phyloP scores from a whole-genome alignment of 2,113 vertebrate genomes.

The Circaetus gallicus region DNA sequence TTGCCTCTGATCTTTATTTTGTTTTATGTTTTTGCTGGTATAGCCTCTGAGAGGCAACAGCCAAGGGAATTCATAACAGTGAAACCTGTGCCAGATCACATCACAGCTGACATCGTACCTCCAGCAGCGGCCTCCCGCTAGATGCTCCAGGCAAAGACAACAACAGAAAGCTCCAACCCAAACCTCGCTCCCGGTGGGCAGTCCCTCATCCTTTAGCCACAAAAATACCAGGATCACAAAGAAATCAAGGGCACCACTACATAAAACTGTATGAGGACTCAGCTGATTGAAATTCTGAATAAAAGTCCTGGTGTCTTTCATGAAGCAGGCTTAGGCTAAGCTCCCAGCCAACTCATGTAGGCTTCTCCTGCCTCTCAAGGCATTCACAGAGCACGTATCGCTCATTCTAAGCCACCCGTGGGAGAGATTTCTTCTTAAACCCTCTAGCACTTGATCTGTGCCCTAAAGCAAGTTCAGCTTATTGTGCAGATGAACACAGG shows the following conservation, averaged over 20 bases:
- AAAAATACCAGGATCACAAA: constrained; percentile 21
- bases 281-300: constrained; percentile 1
- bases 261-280: not conserved
- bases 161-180: constrained; percentile 42
- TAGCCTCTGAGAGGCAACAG: constrained; percentile 3
- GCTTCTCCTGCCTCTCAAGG: not conserved
- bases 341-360: not conserved
- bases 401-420: not conserved
- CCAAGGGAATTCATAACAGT: not conserved
- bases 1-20: constrained; percentile 27
- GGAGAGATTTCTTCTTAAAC: not conserved
- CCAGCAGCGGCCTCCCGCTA: not conserved
- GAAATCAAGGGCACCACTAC: constrained; percentile 9
- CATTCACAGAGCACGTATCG: not conserved
- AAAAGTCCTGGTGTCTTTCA: not conserved
- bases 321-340: not conserved
- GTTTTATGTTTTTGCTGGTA: constrained; percentile 4
- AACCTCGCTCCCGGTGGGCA: not conserved
- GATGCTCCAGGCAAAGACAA: constrained; percentile 50
- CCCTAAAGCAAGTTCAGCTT: not conserved
- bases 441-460: not conserved
- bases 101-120: not conserved
- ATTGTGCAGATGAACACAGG: not conserved
- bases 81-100: constrained; percentile 46
- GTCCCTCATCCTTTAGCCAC: not conserved